Evolutionary conservation across 2,797 vertebrate genomes (phyloP).

Genomic region (Schizopygopsis malacanthus): DNA sequence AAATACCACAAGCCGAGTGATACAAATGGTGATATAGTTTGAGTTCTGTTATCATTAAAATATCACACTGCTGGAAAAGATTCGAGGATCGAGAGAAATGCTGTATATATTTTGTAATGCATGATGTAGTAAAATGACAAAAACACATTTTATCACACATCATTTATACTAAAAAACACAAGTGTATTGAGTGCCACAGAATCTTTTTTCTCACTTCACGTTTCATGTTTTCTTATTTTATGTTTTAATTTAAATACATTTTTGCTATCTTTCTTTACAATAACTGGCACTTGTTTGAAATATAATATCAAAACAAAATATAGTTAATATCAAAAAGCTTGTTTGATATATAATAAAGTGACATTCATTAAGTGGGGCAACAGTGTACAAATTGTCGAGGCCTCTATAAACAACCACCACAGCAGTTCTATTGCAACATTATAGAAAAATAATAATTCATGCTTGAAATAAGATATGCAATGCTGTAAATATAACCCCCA

Average conservation of each 20-base stretch:
- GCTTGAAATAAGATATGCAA: neutral
- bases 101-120: no score
- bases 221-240: neutral
- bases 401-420: neutral
- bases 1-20: no score
- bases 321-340: no score
- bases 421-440: no score
- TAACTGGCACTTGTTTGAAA: neutral
- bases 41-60: no score
- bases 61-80: no score
- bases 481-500: neutral
- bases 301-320: no score
- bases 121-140: neutral
- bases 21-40: no score
- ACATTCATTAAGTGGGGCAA: neutral
- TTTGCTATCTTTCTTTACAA: neutral
- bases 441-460: neutral
- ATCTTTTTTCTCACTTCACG: neutral
- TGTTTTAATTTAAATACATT: neutral
- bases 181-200: neutral
- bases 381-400: neutral
- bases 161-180: neutral
- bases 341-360: neutral
- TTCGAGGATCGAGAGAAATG: no score
- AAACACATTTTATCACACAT: neutral